Conservation (phyloP, 1,140 invertebrate species). For the Procambarus clarkii region DNA sequence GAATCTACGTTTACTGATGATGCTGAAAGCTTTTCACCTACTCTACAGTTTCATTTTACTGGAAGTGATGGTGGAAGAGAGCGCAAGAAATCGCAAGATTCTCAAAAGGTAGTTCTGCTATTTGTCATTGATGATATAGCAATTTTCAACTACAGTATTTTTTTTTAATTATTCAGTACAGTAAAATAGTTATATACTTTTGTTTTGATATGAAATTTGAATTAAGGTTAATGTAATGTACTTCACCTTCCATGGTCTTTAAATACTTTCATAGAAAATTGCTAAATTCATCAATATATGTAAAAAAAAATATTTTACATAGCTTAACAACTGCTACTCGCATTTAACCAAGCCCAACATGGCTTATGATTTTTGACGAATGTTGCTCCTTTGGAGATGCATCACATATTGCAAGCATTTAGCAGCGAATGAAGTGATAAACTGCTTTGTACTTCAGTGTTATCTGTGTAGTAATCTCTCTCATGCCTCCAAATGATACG, state of each 20-base stretch:
- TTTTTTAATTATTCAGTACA: not conserved
- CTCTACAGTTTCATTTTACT: not conserved
- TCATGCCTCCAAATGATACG: not conserved
- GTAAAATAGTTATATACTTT: not conserved
- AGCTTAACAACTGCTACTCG: slow-evolving; percentile 31
- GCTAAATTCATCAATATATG: slow-evolving; percentile 7
- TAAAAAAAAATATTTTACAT: slow-evolving; percentile 6
- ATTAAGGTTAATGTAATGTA: not conserved
- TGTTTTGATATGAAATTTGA: slow-evolving; percentile 3
- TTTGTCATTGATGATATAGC: slow-evolving; percentile 14
- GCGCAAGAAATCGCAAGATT: slow-evolving; percentile 20
- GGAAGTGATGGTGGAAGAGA: not conserved
- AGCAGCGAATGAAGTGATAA: not conserved
- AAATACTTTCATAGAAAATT: slow-evolving; percentile 16
- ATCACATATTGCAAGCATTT: not conserved
- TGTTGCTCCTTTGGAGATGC: slow-evolving; percentile 7
- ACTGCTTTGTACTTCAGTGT: slow-evolving; percentile 1
- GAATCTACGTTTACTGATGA: slow-evolving; percentile 25
- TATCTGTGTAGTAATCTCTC: not conserved
- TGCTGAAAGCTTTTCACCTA: slow-evolving; percentile 4
- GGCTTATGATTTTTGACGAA: not conserved
- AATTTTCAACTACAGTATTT: slow-evolving; percentile 12
- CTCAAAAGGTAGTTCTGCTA: slow-evolving; percentile 45
- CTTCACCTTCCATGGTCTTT: not conserved
- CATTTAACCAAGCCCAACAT: slow-evolving; percentile 22